Percentiles rank a stretch among this genome's conserved stretches.
Conservation (phyloP, 2,888 invertebrate genomes). For the Folsomia manolachei region DNA sequence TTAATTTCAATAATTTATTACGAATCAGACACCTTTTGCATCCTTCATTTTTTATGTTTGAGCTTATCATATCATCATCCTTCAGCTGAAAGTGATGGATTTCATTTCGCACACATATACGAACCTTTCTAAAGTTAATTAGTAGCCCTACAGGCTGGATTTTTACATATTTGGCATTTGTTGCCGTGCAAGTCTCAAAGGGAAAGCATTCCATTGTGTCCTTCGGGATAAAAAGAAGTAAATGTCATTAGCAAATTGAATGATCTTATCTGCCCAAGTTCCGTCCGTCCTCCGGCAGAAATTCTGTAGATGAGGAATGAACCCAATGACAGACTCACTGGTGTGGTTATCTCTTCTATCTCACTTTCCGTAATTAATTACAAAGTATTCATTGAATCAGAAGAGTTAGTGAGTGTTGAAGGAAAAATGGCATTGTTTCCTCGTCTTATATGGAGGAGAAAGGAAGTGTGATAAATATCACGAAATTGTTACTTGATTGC, state of each 20-base stretch:
- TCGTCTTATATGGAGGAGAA: background rate
- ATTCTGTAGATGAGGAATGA: no score
- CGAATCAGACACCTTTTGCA: background rate
- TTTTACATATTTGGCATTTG: background rate
- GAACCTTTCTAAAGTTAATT: no score
- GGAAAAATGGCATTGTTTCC: no score
- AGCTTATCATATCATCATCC: background rate
- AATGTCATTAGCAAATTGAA: constrained; percentile 8
- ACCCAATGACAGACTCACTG: background rate
- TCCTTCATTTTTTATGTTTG: no score
- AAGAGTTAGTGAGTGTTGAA: background rate
- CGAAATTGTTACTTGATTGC: no score
- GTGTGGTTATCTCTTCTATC: background rate
- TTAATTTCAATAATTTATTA: background rate
- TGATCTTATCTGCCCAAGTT: background rate
- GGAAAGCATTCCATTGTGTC: background rate
- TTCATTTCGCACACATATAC: background rate
- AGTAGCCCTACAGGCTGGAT: background rate
- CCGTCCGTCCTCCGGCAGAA: background rate
- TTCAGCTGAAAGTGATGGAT: background rate
- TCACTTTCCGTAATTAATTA: constrained; percentile 2
- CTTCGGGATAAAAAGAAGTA: background rate
- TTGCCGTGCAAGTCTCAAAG: no score
- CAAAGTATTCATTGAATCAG: background rate
- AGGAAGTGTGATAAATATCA: background rate